These are phyloP conservation scores for Lysiphlebus fabarum DNA, from an alignment of 1,140 invertebrate species.

Conservation along the genomic window DNA sequence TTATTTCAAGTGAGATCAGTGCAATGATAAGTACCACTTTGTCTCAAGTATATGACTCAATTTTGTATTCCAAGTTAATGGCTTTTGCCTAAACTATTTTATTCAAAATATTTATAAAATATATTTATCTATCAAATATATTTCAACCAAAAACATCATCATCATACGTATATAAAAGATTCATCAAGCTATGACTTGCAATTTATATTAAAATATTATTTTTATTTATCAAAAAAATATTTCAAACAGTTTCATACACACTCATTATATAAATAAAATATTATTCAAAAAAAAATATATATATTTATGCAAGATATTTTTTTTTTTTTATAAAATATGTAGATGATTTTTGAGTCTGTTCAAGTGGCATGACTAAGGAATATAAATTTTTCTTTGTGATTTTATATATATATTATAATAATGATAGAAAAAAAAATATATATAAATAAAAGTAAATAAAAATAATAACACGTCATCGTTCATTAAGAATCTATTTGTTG, in stretches of 20 bases:
- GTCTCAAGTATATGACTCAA: conserved; percentile 22
- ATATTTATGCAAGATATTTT: no score
- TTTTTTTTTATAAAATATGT: no score
- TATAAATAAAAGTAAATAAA: no score
- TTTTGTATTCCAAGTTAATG: conserved; percentile 14
- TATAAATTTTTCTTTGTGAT: conserved; percentile 4
- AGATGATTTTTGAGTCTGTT: no score
- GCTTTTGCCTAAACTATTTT: neutral
- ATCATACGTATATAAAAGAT: no score
- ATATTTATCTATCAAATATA: neutral
- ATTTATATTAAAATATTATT: no score
- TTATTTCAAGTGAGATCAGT: conserved; percentile 5
- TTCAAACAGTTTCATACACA: no score
- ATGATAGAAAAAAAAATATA: neutral
- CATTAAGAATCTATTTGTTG: conserved; percentile 31
- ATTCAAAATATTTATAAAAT: neutral
- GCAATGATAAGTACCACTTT: conserved; percentile 22
- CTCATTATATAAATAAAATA: no score
- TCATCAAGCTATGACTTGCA: no score
- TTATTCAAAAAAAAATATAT: no score
- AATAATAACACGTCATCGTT: conserved; percentile 29
- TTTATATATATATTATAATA: neutral
- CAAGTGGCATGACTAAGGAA: conserved; percentile 9
- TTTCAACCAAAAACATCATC: neutral
- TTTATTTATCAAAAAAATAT: no score